Conservation (phyloP, 2,888 invertebrate species). For the Aleiodes alternator region DNA sequence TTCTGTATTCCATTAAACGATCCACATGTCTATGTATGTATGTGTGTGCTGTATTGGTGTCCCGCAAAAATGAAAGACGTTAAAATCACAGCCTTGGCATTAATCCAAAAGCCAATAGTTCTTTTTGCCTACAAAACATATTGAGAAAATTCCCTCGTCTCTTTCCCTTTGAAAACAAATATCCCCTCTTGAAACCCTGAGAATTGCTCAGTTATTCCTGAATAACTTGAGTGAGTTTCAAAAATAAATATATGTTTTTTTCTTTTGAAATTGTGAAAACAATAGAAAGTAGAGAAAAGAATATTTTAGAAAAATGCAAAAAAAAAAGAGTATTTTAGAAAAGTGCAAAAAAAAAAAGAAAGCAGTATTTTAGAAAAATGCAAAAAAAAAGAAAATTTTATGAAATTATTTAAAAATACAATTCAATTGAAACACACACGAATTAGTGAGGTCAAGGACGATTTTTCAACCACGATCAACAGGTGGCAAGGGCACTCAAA, state of each 20-base stretch:
- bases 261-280: no score
- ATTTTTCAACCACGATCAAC: not conserved
- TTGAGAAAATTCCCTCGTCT: not conserved
- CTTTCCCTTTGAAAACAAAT: not conserved
- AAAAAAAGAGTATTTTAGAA: not conserved
- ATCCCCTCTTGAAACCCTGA: not conserved
- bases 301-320: no score
- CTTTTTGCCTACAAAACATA: not conserved
- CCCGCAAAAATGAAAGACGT: not conserved
- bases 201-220: not conserved
- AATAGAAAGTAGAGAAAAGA: no score
- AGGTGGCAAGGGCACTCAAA: constrained; percentile 2
- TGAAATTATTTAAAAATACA: not conserved
- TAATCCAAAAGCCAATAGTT: not conserved
- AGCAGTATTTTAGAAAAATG: no score
- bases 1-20: not conserved
- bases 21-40: no score
- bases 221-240: no score
- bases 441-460: constrained; percentile 8
- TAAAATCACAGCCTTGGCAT: not conserved
- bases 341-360: not conserved
- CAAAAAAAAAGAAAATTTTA: not conserved
- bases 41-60: no score
- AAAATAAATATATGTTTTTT: no score
- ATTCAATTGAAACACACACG: not conserved